phyloP scores from a whole-genome alignment of 2,888 invertebrate species.

The Chromoteleia sp. region DNA sequence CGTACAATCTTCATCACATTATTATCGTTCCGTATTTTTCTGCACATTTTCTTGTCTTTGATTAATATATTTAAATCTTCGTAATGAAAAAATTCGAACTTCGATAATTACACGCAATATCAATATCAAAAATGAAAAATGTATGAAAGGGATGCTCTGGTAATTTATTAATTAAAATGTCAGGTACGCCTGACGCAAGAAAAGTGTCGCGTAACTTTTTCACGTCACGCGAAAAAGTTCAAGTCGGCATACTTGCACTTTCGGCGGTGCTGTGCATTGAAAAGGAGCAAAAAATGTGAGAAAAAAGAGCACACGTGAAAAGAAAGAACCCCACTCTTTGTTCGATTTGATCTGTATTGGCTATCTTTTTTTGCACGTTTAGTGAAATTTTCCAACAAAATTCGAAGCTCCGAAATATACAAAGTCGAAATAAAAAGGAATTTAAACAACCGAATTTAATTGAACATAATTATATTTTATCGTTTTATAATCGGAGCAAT shows the following conservation, averaged over 20 bases:
- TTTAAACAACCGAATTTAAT: too few species aligned
- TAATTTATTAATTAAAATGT: conserved; percentile 58
- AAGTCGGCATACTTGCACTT: conserved; percentile 58
- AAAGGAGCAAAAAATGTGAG: conserved; percentile 30
- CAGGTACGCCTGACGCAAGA: conserved; percentile 36
- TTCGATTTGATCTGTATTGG: too few species aligned
- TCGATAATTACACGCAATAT: conserved; percentile 30
- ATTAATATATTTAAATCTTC: conserved; percentile 11
- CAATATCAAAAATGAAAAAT: conserved; percentile 39
- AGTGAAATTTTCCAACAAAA: too few species aligned
- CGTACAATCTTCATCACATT: too few species aligned
- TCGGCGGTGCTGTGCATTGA: conserved; percentile 37
- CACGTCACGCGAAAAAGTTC: conserved; percentile 53
- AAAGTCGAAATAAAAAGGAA: too few species aligned
- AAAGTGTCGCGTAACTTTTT: conserved; percentile 49
- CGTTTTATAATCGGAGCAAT: too few species aligned
- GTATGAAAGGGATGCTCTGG: conserved; percentile 12
- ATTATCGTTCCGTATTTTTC: neutral
- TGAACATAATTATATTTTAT: too few species aligned
- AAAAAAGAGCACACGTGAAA: conserved; percentile 9
- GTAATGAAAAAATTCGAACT: conserved; percentile 14
- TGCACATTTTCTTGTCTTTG: neutral
- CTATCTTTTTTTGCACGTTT: too few species aligned
- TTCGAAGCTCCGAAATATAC: too few species aligned
- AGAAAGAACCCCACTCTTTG: conserved; percentile 1